phyloP scores from a whole-genome alignment of 1,140 invertebrate species.

The Prorops nasuta region DNA sequence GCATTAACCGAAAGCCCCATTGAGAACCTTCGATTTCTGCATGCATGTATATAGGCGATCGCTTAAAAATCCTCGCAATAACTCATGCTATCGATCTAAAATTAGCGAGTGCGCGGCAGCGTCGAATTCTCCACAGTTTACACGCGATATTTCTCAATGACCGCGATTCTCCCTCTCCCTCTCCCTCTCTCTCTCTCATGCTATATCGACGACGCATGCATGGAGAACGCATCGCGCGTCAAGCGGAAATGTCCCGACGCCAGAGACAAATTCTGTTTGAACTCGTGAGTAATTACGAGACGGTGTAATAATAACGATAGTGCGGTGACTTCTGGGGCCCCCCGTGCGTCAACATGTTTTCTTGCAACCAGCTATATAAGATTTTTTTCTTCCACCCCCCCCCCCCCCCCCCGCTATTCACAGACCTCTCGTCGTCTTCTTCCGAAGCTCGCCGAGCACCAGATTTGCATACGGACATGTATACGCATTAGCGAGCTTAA shows the following conservation, averaged over 20 bases:
- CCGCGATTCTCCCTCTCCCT: not conserved
- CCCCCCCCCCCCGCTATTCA: not conserved
- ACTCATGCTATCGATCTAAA: too few relatives aligned
- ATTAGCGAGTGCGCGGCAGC: constrained; percentile 16
- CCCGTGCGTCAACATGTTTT: constrained; percentile 16
- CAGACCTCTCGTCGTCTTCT: constrained; percentile 5
- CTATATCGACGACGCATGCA: too few relatives aligned
- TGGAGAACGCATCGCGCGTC: not conserved
- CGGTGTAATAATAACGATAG: constrained; percentile 10
- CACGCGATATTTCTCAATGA: constrained; percentile 14
- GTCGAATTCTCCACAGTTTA: too few relatives aligned
- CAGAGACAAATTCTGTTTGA: constrained; percentile 30
- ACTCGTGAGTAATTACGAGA: constrained; percentile 28
- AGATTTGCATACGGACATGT: constrained; percentile 22
- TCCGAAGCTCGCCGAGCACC: constrained; percentile 1
- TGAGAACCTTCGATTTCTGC: too few relatives aligned
- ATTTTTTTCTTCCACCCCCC: not conserved
- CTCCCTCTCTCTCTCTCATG: too few relatives aligned
- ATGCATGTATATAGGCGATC: too few relatives aligned
- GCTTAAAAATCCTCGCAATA: too few relatives aligned
- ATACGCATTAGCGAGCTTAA: constrained; percentile 13
- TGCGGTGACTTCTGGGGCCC: not conserved
- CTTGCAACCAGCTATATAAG: constrained; percentile 4
- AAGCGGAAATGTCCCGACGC: constrained; percentile 25
- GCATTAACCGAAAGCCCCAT: too few relatives aligned